Evolutionary conservation across 2,888 invertebrate species (phyloP).

Genomic region (Brachypalpus laphriformis): DNA sequence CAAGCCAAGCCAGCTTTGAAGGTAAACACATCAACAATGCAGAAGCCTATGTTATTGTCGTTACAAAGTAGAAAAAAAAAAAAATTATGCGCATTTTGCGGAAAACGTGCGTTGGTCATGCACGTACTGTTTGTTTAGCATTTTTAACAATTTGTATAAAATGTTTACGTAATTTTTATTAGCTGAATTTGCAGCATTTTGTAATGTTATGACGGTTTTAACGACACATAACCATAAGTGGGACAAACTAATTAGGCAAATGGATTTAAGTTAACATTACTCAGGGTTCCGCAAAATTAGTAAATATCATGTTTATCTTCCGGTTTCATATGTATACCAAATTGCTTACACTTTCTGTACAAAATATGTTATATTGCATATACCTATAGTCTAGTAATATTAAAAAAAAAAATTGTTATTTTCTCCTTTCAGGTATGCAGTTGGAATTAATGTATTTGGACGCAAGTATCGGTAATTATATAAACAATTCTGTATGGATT

Average conservation of each 20-base stretch:
- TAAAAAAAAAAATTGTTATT: no score
- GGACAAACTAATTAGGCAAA: not conserved
- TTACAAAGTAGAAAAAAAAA: not conserved
- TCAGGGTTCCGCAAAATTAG: not conserved
- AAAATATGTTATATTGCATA: no score
- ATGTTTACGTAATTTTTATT: constrained; percentile 29
- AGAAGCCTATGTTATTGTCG: not conserved
- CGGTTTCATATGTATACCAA: no score
- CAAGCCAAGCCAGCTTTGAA: not conserved
- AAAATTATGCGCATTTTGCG: constrained; percentile 26
- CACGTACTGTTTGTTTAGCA: constrained; percentile 43
- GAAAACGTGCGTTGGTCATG: constrained; percentile 45
- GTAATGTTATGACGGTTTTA: constrained; percentile 1
- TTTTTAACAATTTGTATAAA: constrained; percentile 19
- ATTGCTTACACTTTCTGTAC: no score
- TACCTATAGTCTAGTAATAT: no score
- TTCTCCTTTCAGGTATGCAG: no score
- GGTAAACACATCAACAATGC: constrained; percentile 25
- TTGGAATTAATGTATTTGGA: no score
- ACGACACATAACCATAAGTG: not conserved
- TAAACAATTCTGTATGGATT: no score
- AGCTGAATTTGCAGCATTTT: constrained; percentile 11
- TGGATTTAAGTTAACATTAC: not conserved
- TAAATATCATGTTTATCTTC: no score
- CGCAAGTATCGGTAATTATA: no score